phyloP scores from a whole-genome alignment of 2,888 invertebrate genomes.

The Drosophila maculinotata region DNA sequence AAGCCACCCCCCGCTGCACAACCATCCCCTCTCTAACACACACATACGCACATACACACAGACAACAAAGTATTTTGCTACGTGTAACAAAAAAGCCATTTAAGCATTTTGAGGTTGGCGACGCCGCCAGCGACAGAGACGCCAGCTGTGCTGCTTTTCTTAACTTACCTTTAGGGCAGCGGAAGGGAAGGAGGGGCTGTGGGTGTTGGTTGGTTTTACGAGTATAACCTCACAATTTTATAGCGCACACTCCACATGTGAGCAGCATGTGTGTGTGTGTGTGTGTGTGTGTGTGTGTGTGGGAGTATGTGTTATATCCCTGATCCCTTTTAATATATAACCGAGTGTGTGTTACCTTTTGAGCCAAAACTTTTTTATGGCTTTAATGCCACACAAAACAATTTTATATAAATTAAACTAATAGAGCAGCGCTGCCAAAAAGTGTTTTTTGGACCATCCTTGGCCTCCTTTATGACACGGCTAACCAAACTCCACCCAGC shows the following conservation, averaged over 20 bases:
- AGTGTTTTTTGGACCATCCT: constrained; percentile 5
- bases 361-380: constrained; percentile 70
- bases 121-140: constrained; percentile 48
- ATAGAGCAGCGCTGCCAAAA: constrained; percentile 52
- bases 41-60: constrained; percentile 30
- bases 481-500: constrained; percentile 7
- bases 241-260: constrained; percentile 61
- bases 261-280: constrained; percentile 8
- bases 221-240: constrained; percentile 78
- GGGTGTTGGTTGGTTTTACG: constrained; percentile 40
- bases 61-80: constrained; percentile 81
- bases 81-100: constrained; percentile 82
- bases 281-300: constrained; percentile 9
- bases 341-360: constrained; percentile 58
- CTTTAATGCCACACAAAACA: constrained; percentile 77
- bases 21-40: neutral
- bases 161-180: constrained; percentile 43
- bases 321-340: constrained; percentile 79
- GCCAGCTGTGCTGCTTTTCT: constrained; percentile 53
- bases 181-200: neutral
- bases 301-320: constrained; percentile 36
- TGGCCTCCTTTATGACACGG: constrained; percentile 34
- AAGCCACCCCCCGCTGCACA: constrained; percentile 29
- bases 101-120: constrained; percentile 78
- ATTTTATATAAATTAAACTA: constrained; percentile 82